These are phyloP conservation scores for Tridacna gigas DNA, from an alignment of 2,888 invertebrate genomes.

Conservation along the genomic window DNA sequence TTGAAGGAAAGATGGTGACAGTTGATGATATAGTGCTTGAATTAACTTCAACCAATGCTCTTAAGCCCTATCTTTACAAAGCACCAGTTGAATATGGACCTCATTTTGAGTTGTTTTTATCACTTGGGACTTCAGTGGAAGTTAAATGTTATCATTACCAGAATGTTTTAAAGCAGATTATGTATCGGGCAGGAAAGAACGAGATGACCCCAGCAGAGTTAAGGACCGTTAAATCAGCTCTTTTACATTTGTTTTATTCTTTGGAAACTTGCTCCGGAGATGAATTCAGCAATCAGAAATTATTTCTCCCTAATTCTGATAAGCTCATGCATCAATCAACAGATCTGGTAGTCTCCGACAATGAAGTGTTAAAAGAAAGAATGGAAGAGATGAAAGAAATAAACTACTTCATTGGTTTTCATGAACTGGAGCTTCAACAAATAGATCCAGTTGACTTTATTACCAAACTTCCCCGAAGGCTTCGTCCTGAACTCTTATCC, in stretches of 20 bases:
- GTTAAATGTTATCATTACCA: conserved; percentile 39
- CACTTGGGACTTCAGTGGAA: conserved; percentile 45
- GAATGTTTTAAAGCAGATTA: conserved; percentile 43
- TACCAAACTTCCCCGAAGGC: conserved; percentile 14
- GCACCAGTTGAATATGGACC: conserved; percentile 50
- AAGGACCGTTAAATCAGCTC: not conserved
- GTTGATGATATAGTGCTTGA: conserved; percentile 32
- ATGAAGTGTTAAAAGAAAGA: conserved; percentile 20
- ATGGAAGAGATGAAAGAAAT: conserved; percentile 34
- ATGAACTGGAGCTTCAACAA: conserved; percentile 28
- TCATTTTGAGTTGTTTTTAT: conserved; percentile 49
- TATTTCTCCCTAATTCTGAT: conserved; percentile 23
- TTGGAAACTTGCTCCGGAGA: not conserved
- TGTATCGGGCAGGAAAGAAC: conserved; percentile 12
- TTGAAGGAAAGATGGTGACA: conserved; percentile 33
- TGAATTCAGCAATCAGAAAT: not conserved
- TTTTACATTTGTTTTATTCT: not conserved
- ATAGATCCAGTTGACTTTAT: conserved; percentile 16
- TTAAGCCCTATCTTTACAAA: conserved; percentile 57
- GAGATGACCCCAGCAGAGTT: conserved; percentile 34
- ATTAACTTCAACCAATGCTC: conserved; percentile 24
- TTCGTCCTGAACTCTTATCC: conserved; percentile 37
- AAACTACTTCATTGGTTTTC: conserved; percentile 47
- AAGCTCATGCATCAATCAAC: conserved; percentile 6
- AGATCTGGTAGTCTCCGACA: conserved; percentile 33